phyloP scores from a whole-genome alignment of 1,140 invertebrate species.

The Cepaea nemoralis region DNA sequence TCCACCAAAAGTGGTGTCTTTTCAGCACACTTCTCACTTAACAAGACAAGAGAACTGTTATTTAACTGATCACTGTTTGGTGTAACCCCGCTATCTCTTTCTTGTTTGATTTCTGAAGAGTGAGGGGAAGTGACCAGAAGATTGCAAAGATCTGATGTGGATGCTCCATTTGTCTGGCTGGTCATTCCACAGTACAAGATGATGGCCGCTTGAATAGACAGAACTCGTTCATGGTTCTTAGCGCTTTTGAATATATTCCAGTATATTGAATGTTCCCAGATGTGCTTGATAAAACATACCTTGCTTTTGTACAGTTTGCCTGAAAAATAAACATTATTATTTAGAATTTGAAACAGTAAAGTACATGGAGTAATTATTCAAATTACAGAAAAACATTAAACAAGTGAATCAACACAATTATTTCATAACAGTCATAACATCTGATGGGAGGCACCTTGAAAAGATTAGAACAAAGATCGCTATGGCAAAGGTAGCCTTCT shows the following conservation, averaged over 20 bases:
- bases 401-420: too few species aligned
- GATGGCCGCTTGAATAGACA: slow-evolving; percentile 67
- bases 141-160: not conserved
- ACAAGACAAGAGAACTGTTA: not conserved
- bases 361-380: too few species aligned
- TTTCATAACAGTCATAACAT: too few species aligned
- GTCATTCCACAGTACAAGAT: slow-evolving; percentile 58
- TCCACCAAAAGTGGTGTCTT: not conserved
- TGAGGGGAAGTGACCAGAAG: slow-evolving; percentile 3
- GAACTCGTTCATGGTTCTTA: slow-evolving; percentile 66
- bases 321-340: slow-evolving; percentile 56
- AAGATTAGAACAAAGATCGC: too few species aligned
- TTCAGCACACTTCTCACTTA: not conserved
- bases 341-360: too few species aligned
- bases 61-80: not conserved
- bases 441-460: too few species aligned
- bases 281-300: slow-evolving; percentile 68
- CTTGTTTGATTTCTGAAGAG: not conserved
- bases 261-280: slow-evolving; percentile 69
- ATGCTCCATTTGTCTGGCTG: not conserved
- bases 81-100: not conserved
- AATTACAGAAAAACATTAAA: too few species aligned
- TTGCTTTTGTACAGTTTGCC: slow-evolving; percentile 69
- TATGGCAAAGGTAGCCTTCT: too few species aligned
- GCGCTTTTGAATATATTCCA: slow-evolving; percentile 67